Conservation (phyloP, 64 coral and sea anemone genomes). For the Acropora yongei region DNA sequence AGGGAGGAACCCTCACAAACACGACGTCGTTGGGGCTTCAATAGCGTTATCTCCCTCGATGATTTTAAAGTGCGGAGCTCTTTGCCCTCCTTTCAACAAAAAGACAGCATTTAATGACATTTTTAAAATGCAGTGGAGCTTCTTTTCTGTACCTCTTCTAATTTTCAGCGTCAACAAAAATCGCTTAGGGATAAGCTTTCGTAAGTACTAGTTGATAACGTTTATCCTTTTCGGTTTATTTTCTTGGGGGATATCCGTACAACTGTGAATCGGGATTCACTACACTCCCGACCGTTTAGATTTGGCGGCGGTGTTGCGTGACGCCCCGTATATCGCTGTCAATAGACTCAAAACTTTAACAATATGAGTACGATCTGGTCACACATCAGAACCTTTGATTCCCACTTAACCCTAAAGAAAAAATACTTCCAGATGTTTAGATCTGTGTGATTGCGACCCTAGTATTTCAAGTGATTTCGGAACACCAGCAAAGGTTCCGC, state of each 20-base stretch:
- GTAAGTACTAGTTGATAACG: neutral
- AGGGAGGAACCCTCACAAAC: neutral
- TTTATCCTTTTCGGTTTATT: neutral
- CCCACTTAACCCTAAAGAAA: neutral
- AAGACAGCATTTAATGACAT: neutral
- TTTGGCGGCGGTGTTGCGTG: too few relatives aligned
- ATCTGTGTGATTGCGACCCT: neutral
- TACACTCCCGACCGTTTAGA: neutral
- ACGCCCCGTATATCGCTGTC: too few relatives aligned
- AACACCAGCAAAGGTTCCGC: neutral
- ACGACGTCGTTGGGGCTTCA: neutral
- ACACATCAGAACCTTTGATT: too few relatives aligned
- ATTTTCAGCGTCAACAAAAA: neutral
- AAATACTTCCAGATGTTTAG: neutral
- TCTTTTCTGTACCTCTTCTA: neutral
- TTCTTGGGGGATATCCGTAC: too few relatives aligned
- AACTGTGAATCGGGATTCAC: too few relatives aligned
- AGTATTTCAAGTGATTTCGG: neutral
- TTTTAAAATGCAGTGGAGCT: constrained; percentile 1
- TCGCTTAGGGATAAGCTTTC: neutral
- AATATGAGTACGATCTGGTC: too few relatives aligned
- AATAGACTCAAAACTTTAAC: too few relatives aligned
- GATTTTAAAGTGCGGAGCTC: neutral
- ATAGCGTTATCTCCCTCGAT: neutral
- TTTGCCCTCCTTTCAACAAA: constrained; percentile 16